Evolutionary conservation across 2,888 invertebrate genomes (phyloP).

Genomic region (Lithophane semibrunnea): DNA sequence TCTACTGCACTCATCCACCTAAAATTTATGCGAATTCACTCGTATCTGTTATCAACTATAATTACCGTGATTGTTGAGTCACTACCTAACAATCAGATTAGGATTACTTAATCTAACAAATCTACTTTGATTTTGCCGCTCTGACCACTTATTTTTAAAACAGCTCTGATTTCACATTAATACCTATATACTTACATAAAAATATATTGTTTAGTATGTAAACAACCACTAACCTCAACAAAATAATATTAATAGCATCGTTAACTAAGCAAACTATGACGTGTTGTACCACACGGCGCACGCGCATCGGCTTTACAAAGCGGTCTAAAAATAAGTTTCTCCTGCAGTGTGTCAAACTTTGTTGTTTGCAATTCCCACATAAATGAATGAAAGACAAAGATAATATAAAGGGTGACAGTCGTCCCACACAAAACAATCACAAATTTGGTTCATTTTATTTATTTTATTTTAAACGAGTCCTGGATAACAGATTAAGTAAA

Average conservation of each 20-base stretch:
- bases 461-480: slow-evolving; percentile 3
- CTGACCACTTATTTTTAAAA: not conserved
- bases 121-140: slow-evolving; percentile 39
- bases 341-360: slow-evolving; percentile 57
- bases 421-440: slow-evolving; percentile 10
- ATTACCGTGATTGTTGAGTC: slow-evolving; percentile 19
- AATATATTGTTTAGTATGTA: slow-evolving; percentile 19
- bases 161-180: not conserved
- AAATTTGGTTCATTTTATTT: slow-evolving; percentile 7
- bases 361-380: slow-evolving; percentile 33
- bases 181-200: slow-evolving; percentile 7
- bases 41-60: slow-evolving; percentile 64
- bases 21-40: slow-evolving; percentile 61
- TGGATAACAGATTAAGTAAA: not conserved
- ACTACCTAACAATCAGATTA: slow-evolving; percentile 23
- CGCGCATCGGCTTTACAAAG: slow-evolving; percentile 67
- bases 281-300: slow-evolving; percentile 68
- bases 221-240: slow-evolving; percentile 74
- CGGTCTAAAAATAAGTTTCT: slow-evolving; percentile 75
- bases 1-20: slow-evolving; percentile 77
- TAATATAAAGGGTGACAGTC: slow-evolving; percentile 16
- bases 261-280: slow-evolving; percentile 72
- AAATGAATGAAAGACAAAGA: slow-evolving; percentile 22
- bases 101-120: slow-evolving; percentile 15
- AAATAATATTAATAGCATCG: slow-evolving; percentile 72